Conservation (phyloP, 2,797 vertebrate genomes). For the Halcyon smyrnensis region DNA sequence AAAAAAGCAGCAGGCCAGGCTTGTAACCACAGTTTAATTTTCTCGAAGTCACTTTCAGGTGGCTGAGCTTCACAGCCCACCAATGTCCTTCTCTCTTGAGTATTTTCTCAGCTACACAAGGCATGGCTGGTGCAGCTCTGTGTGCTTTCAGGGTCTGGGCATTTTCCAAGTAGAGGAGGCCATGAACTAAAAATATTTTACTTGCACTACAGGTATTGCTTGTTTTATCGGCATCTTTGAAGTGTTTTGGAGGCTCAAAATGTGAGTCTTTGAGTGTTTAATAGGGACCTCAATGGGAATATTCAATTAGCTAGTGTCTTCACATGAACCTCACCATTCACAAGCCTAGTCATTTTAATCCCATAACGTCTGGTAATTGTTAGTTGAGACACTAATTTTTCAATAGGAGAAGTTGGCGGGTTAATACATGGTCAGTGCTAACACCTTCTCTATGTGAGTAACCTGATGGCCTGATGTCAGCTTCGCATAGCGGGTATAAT, state of each 20-base stretch:
- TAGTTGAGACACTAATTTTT: neutral
- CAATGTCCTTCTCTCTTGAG: too few species aligned
- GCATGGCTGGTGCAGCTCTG: accelerated
- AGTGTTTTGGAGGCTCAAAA: neutral
- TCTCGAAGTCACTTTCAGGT: neutral
- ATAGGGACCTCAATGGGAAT: neutral
- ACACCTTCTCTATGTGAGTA: neutral
- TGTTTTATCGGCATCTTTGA: neutral
- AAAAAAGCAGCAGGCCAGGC: neutral
- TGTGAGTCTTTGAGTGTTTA: neutral
- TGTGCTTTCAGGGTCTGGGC: neutral
- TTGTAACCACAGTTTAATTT: neutral
- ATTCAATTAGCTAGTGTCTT: neutral
- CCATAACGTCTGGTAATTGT: neutral
- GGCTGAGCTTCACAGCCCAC: neutral
- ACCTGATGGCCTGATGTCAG: neutral
- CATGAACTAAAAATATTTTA: neutral
- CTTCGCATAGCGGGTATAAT: neutral
- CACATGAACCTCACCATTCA: neutral
- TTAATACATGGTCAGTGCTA: neutral
- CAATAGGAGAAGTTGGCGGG: neutral
- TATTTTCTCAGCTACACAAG: neutral
- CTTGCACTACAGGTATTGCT: neutral
- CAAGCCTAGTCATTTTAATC: neutral
- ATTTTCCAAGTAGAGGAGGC: neutral